Evolutionary conservation across 1,140 invertebrate species (phyloP), one percentile per base, ranked within the genome.

Genomic region (Papilio polytes): DNA sequence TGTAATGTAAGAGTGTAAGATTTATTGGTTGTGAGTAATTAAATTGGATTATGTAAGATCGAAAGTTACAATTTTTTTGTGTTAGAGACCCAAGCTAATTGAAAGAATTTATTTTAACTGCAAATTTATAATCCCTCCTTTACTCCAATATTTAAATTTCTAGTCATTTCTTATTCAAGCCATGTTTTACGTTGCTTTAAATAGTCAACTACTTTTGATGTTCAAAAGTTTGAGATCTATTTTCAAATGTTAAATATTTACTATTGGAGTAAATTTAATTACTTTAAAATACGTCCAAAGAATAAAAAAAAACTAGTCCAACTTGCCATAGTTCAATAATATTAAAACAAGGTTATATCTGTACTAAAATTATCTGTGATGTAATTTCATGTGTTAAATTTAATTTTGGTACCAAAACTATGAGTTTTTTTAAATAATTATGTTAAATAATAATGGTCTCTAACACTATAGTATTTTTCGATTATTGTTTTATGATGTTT

Each of bases 11-110:
- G 31, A 26, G 31, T 77, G 13, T 44, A 56, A 48, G 44, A 76
- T 76, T 44, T 76, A 53, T 82, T 46, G 82, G 82, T 81, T 83
- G 82, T 81, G 82, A 83, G 66, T 72, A 63, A 78, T 76, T 72
- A 53, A 79, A 44, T 79, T 76, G 63, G 82, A 78, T 36, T 22
- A 77, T 77, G 12, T 77, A 51, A 51, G 15, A 20, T 51, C 13
- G 12, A 18, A 53, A 56, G 22, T 22, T 81, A 78, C 63, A 78
- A 73, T n/a, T 26, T 36, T 3, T 10, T 10, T 10, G 20, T 66
- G 63, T 66, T 66, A 66, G 63, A 31, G 63, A 26, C 63, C 63
- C 3, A 66, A 26, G 10, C n/a, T n/a, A 26, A 63, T 63, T 63
- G 0, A 53, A 53, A 53, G 15, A 53, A 18, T 46, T 46, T 46